Percentiles rank a stretch among this genome's conserved stretches.
Conservation (phyloP, 2,888 invertebrate genomes). For the Anthophora plumipes region DNA sequence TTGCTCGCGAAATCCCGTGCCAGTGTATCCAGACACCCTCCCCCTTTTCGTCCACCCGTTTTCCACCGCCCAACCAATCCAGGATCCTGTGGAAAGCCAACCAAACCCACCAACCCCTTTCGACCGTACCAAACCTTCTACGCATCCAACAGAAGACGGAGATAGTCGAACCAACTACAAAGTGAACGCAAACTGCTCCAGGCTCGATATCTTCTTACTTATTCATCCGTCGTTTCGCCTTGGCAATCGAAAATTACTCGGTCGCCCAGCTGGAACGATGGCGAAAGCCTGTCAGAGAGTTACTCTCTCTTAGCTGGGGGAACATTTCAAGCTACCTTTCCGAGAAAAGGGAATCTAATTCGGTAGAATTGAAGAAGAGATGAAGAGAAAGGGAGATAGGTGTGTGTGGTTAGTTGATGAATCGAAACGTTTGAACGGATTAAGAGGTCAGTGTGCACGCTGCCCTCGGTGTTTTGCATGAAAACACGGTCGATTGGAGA, state of each 20-base stretch:
- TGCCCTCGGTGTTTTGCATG: not conserved
- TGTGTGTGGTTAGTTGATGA: conserved; percentile 17
- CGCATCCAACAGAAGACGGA: conserved; percentile 57
- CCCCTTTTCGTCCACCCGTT: not conserved
- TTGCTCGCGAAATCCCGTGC: conserved; percentile 82
- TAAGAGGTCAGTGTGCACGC: conserved; percentile 16
- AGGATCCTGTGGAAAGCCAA: conserved; percentile 31
- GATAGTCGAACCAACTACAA: conserved; percentile 74
- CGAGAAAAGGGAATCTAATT: conserved; percentile 66
- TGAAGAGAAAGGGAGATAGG: not conserved
- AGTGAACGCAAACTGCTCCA: conserved; percentile 79
- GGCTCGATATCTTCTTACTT: conserved; percentile 83
- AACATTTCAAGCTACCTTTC: conserved; percentile 54
- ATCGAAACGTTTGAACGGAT: conserved; percentile 16
- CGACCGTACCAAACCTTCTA: conserved; percentile 31
- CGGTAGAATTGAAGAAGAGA: not conserved
- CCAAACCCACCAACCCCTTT: conserved; percentile 29
- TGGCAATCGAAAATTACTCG: conserved; percentile 77
- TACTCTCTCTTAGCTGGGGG: not conserved
- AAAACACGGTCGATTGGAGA: not conserved
- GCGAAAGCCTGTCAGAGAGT: not conserved
- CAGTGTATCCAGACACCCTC: conserved; percentile 58
- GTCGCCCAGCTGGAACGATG: conserved; percentile 47
- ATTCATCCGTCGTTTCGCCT: conserved; percentile 82
- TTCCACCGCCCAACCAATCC: not conserved